Conservation (phyloP, 2,888 invertebrate genomes). For the Melieria crassipennis region DNA sequence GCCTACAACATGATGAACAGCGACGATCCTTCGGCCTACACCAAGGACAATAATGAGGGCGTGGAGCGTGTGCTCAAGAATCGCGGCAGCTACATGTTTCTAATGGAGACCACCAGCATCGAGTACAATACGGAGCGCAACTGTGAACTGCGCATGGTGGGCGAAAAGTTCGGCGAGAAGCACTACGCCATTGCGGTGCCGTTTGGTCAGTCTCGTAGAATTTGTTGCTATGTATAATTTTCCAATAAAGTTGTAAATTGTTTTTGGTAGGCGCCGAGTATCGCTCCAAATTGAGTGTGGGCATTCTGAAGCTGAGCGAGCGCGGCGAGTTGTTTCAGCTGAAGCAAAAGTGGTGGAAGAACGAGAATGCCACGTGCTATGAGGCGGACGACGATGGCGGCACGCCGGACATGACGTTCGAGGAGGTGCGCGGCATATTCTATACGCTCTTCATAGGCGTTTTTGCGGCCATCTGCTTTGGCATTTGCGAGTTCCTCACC, state of each 20-base stretch:
- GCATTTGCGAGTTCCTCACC: conserved; percentile 84
- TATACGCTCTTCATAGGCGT: conserved; percentile 82
- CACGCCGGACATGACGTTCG: conserved; percentile 54
- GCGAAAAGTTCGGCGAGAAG: conserved; percentile 85
- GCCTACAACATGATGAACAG: conserved; percentile 91
- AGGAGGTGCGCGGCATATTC: conserved; percentile 90
- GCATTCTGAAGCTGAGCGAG: conserved; percentile 91
- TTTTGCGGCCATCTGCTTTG: conserved; percentile 76
- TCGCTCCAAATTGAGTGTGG: conserved; percentile 83
- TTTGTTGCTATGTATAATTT: neutral
- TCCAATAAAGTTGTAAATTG: neutral
- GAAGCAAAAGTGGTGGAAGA: conserved; percentile 93
- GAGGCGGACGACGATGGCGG: conserved; percentile 41
- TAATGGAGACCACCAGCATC: conserved; percentile 95
- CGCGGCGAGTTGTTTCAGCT: conserved; percentile 80
- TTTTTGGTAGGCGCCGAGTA: conserved; percentile 69
- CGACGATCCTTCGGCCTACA: conserved; percentile 83
- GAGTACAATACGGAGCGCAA: conserved; percentile 87
- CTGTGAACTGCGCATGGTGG: conserved; percentile 83
- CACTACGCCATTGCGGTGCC: conserved; percentile 95
- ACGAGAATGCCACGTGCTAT: conserved; percentile 66
- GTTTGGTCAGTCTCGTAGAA: conserved; percentile 73
- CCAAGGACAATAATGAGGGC: conserved; percentile 81
- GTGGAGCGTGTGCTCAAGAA: conserved; percentile 80
- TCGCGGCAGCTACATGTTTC: conserved; percentile 85